Evolutionary conservation across 1,140 invertebrate genomes (phyloP), one percentile per base, ranked within the genome.

Genomic region (Mya arenaria): DNA sequence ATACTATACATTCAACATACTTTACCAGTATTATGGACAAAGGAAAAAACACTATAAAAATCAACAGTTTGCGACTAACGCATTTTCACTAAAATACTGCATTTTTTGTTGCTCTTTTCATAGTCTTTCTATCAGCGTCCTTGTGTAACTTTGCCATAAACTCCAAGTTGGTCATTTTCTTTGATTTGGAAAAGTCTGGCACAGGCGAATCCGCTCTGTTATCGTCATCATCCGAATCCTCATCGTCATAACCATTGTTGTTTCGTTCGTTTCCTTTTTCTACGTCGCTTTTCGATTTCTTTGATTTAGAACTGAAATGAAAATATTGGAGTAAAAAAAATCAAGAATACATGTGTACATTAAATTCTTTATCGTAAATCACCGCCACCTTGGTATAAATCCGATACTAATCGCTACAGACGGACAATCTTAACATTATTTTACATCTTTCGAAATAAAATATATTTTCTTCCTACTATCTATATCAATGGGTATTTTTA

Each of bases 81-180:
- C 44, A 48, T 48, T 60, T 60, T 19, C 23, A 65, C 55, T 68
- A 78, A 37, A 78, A 78, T 39, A 58, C 60, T 23, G 77, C 66
- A 30, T 80, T 69, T 62, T 80, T 80, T 3, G 65, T 56, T 13
- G 77, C 77, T 28, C 77, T 41, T 62, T 71, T 69, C 19, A 80
- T 44, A n/a, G 65, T 80, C 44, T 80, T 80, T 62, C 30, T 44
- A 56, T 80, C 65, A 17, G 52, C 77, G 66, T 69, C 77, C 34
- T 80, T 60, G 36, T 79, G 75, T 36, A 79, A 28, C 37, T 79
- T 79, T 17, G 41, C 39, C 75, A 79, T 79, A 68, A 56, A 79
- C 55, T 79, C 75, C 5, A 79, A 52, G 19, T 66, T 79, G 30
- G 34, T 58, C 77, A 80, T 71, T 39, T 71, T 69, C 52, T 80